These are phyloP conservation scores for Oasisia sp. DNA, from an alignment of 2,888 invertebrate genomes.

Conservation along the genomic window DNA sequence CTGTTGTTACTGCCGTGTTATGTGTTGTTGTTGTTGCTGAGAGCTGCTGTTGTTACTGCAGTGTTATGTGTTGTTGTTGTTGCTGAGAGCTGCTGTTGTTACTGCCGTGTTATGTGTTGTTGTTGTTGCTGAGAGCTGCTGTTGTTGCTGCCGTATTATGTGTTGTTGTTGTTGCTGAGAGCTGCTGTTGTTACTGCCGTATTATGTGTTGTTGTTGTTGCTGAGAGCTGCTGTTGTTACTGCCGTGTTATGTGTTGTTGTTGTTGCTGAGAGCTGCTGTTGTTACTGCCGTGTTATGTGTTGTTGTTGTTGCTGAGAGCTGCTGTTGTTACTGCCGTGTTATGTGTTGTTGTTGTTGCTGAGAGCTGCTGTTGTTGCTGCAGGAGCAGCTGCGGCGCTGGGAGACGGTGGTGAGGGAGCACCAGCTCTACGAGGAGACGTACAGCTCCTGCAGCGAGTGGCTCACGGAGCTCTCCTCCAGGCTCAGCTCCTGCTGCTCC, in stretches of 20 bases:
- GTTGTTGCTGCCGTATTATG: not conserved
- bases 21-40: not conserved
- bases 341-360: not conserved
- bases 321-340: slow-evolving; percentile 20
- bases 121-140: not conserved
- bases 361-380: slow-evolving; percentile 25
- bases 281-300: too few species aligned
- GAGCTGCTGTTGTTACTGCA: not conserved
- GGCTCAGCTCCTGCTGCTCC: slow-evolving; percentile 80
- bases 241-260: too few species aligned
- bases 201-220: not conserved
- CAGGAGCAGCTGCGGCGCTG: slow-evolving; percentile 64
- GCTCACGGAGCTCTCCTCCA: slow-evolving; percentile 89
- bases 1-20: not conserved
- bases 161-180: not conserved
- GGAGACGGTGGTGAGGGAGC: slow-evolving; percentile 86
- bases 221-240: not conserved
- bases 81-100: not conserved
- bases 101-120: not conserved
- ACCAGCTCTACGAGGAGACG: slow-evolving; percentile 81
- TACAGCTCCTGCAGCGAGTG: slow-evolving; percentile 84
- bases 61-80: not conserved
- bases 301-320: slow-evolving; percentile 11
- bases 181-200: slow-evolving; percentile 14
- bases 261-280: not conserved